Evolutionary conservation across 2,113 vertebrate species (phyloP).

Genomic region (Larimichthys polyactis): DNA sequence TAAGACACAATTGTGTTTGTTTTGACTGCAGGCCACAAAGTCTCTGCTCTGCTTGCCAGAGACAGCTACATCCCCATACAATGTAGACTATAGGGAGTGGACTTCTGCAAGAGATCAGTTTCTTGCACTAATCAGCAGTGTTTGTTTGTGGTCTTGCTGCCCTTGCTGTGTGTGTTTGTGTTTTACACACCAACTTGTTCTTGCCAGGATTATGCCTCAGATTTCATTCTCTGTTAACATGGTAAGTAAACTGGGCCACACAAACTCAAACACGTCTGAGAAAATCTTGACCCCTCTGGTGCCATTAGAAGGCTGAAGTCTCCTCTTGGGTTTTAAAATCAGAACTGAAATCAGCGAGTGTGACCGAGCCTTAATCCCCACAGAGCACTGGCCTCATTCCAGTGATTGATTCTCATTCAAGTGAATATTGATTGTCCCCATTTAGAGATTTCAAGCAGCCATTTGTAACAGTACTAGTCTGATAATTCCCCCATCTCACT

Average conservation of each 20-base stretch:
- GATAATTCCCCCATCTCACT: slow-evolving; percentile 50
- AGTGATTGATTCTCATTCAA: slow-evolving; percentile 77
- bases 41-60: slow-evolving; percentile 33
- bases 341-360: slow-evolving; percentile 52
- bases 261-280: slow-evolving; percentile 12
- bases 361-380: slow-evolving; percentile 64
- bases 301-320: neutral
- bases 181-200: neutral
- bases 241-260: neutral
- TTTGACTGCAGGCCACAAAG: slow-evolving; percentile 17
- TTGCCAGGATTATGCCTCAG: neutral
- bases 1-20: slow-evolving; percentile 11
- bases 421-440: slow-evolving; percentile 75
- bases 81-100: neutral
- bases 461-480: slow-evolving; percentile 66
- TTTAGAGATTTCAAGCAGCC: slow-evolving; percentile 73
- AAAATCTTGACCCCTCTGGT: neutral
- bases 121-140: slow-evolving; percentile 10
- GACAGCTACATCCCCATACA: slow-evolving; percentile 8
- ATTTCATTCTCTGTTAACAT: neutral
- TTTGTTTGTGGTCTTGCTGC: slow-evolving; percentile 22
- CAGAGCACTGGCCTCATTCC: slow-evolving; percentile 71
- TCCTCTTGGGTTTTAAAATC: slow-evolving; percentile 40
- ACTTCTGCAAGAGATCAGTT: slow-evolving; percentile 10
- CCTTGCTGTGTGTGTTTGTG: neutral